Evolutionary conservation across 2,113 vertebrate genomes (phyloP).

Genomic region (Oncorhynchus mykiss): DNA sequence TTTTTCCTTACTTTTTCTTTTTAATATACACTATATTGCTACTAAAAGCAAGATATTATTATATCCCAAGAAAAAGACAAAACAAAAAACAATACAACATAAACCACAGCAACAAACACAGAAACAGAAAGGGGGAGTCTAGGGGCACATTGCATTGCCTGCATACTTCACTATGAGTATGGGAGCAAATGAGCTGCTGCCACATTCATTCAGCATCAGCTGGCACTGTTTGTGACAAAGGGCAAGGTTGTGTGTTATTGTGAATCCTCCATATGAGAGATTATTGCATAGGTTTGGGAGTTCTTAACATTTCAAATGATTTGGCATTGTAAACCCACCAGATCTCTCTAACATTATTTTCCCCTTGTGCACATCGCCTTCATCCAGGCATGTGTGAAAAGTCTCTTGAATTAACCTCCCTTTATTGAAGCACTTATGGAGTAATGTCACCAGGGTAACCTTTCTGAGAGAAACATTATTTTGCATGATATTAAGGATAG

Average conservation of each 20-base stretch:
- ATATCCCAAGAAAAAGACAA: constrained; percentile 56
- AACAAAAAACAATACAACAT: constrained; percentile 20
- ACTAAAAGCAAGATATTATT: constrained; percentile 39
- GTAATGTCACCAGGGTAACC: constrained; percentile 37
- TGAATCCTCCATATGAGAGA: constrained; percentile 66
- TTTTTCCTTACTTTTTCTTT: constrained; percentile 49
- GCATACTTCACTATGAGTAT: constrained; percentile 46
- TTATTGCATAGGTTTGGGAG: constrained; percentile 82
- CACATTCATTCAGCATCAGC: constrained; percentile 62
- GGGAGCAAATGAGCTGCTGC: constrained; percentile 55
- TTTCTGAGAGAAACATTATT: constrained; percentile 34
- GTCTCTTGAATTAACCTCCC: constrained; percentile 25
- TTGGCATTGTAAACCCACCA: constrained; percentile 67
- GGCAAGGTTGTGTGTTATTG: constrained; percentile 63
- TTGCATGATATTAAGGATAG: constrained; percentile 62
- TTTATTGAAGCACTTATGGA: constrained; percentile 36
- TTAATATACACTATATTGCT: constrained; percentile 21
- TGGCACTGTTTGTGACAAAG: constrained; percentile 60
- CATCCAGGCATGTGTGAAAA: constrained; percentile 24
- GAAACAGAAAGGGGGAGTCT: constrained; percentile 30
- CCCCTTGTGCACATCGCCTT: constrained; percentile 35
- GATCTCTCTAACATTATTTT: constrained; percentile 44
- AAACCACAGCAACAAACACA: constrained; percentile 45
- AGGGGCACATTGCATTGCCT: constrained; percentile 37
- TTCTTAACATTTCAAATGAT: constrained; percentile 71